phyloP scores from a whole-genome alignment of 1,140 invertebrate genomes.

The Harlomillsia oculata region DNA sequence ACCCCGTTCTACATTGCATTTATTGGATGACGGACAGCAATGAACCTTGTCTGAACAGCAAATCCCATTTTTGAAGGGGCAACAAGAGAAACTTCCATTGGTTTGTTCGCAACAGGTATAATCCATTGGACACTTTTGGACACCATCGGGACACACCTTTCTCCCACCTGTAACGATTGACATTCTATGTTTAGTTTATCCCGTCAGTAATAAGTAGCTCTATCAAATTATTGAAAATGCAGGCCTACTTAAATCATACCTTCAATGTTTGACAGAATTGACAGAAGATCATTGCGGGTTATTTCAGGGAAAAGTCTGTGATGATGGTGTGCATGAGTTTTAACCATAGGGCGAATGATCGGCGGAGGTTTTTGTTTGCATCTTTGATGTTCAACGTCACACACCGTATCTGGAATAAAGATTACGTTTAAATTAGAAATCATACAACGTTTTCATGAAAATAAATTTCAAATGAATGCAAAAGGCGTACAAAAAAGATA shows the following conservation, averaged over 20 bases:
- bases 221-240: not conserved
- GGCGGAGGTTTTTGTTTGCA: not conserved
- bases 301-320: not conserved
- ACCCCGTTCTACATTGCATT: not conserved
- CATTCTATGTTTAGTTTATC: not conserved
- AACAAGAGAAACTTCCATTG: conserved; percentile 5
- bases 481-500: not conserved
- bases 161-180: not conserved
- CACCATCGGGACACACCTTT: conserved; percentile 7
- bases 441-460: no score
- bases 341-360: not conserved
- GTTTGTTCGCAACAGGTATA: conserved; percentile 17
- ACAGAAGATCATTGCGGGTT: not conserved
- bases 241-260: not conserved
- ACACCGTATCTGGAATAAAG: not conserved
- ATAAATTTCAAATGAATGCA: not conserved
- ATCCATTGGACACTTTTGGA: conserved; percentile 1
- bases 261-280: not conserved
- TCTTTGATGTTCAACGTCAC: not conserved
- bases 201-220: not conserved
- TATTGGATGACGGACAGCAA: conserved; percentile 9
- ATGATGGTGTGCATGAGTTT: not conserved
- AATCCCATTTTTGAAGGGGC: conserved; percentile 9
- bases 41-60: conserved; percentile 21
- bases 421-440: no score